Evolutionary conservation across 92 coral and sea anemone genomes (phyloP), one percentile per base, ranked within the genome.

Genomic region (Phenganax stokvisi): DNA sequence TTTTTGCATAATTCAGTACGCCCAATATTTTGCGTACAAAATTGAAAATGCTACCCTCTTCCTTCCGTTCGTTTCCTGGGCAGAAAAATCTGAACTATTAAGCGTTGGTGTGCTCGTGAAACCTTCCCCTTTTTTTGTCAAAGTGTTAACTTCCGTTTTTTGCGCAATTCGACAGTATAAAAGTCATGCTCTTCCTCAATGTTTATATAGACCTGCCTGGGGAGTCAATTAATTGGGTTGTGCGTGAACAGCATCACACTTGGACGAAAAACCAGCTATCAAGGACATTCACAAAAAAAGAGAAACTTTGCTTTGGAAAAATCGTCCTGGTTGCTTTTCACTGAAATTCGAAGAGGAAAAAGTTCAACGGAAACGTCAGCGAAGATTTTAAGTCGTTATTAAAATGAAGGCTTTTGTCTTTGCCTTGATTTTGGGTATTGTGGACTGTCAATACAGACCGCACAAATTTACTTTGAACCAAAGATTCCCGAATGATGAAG

Each of bases 401-500:
- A 68, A 68, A 53, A 68, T 68, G 73, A 29, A 68, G 54, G 53
- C 16, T 7, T 25, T 30, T 68, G 73, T 68, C n/a, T 68, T 68
- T 7, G 44, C 47, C 73, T 7, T 63, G 25, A 30, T 65, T 51
- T 15, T 54, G 37, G 74, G 70, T 7, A 15, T 64, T 11, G 56
- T 65, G n/a, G n/a, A 67, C 52, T 63, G 73, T 10, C 73, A 66
- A 66, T 51, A 66, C 47, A 51, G 71, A 16, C 91, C 90, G 29
- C 58, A 83, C 2, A 20, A 25, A 17, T 79, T 96, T 59, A 4
- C 56, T 0, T 17, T 10, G 0, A 81, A 71, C 12, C 87, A 92
- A 55, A 80, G 80, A 6, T 83, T 78, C 63, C 98, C 98, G 6
- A 76, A 85, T 71, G 85, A 79, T 47, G 85, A 58, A 8, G 98